Evolutionary conservation across 2,888 invertebrate genomes (phyloP).

Genomic region (Ptychoptera contaminata): DNA sequence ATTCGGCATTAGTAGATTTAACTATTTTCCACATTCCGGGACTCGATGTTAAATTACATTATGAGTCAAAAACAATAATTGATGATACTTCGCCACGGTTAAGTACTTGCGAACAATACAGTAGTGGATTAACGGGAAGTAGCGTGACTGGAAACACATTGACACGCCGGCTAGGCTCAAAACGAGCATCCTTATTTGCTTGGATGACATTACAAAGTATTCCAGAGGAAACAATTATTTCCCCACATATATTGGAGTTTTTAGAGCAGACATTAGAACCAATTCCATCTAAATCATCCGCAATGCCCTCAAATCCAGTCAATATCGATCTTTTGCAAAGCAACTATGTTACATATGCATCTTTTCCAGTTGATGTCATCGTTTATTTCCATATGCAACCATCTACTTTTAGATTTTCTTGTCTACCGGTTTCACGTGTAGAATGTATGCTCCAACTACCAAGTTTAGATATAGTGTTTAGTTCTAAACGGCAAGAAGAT

Average conservation of each 20-base stretch:
- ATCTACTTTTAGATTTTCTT: conserved; percentile 89
- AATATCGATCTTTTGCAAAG: conserved; percentile 44
- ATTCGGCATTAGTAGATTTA: conserved; percentile 49
- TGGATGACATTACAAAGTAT: conserved; percentile 96
- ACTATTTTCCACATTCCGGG: conserved; percentile 87
- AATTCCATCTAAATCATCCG: conserved; percentile 52
- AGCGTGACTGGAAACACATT: conserved; percentile 15
- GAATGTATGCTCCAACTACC: conserved; percentile 93
- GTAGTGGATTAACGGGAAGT: conserved; percentile 9
- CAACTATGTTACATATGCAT: conserved; percentile 73
- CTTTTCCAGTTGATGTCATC: conserved; percentile 96
- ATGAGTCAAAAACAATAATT: conserved; percentile 58
- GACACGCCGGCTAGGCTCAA: conserved; percentile 46
- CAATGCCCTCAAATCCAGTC: conserved; percentile 22
- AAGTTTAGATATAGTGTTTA: conserved; percentile 92
- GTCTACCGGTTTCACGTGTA: conserved; percentile 85
- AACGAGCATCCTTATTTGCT: conserved; percentile 79
- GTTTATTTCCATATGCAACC: conserved; percentile 98
- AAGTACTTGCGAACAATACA: conserved; percentile 22
- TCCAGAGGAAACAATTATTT: conserved; percentile 94
- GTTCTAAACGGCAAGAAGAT: conserved; percentile 76
- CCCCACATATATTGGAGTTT: conserved; percentile 92
- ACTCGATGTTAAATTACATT: conserved; percentile 75
- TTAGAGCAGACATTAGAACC: conserved; percentile 94
- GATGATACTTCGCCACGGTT: conserved; percentile 37